Evolutionary conservation across 2,797 vertebrate species (phyloP), one percentile per base, ranked within the genome.

Genomic region (Crax fasciolata): DNA sequence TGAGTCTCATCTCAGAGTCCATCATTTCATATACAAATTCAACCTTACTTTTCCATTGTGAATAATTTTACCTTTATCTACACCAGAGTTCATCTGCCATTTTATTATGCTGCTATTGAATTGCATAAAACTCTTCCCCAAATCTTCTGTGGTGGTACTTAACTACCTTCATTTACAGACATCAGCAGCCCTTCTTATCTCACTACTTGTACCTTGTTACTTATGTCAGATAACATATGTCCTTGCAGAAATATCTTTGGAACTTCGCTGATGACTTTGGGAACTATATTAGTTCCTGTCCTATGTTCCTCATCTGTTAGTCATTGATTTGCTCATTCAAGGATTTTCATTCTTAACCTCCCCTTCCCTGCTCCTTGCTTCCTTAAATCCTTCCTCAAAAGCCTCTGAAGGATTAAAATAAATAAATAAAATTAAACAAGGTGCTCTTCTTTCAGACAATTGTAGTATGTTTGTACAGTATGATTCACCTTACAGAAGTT

Each of bases 241-340:
- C 13, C 46, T 41, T 55, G 24, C 28, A 48, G 23, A 63, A 30
- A 16, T 38, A 32, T 20, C 16, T 51, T n/a, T 44, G n/a, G 23
- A 59, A 73, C n/a, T 41, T 16, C 11, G 11, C 32, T 54, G 24
- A 35, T 68, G 46, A 48, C 54, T 59, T 80, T 32, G 12, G 24
- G 23, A 67, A 81, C 27, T 6, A 32, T 20, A 20, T 28, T 67
- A 32, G 48, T 30, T 74, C 46, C 61, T 61, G 16, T 7, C 19
- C 32, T 30, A 2, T 66, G 18, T 54, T 81, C 54, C 13, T 32
- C 13, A 25, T 3, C 7, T 41, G 39, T 55, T 55, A 41, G 61
- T 35, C 1, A 0, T 6, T n/a, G 41, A n/a, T 55, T n/a, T 27
- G 55, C 5, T 6, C 16, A 7, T 27, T 49, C 41, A 82, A 13